Evolutionary conservation across 2,797 vertebrate genomes (phyloP), one percentile per base, ranked within the genome.

Genomic region (Aphelocoma californica): DNA sequence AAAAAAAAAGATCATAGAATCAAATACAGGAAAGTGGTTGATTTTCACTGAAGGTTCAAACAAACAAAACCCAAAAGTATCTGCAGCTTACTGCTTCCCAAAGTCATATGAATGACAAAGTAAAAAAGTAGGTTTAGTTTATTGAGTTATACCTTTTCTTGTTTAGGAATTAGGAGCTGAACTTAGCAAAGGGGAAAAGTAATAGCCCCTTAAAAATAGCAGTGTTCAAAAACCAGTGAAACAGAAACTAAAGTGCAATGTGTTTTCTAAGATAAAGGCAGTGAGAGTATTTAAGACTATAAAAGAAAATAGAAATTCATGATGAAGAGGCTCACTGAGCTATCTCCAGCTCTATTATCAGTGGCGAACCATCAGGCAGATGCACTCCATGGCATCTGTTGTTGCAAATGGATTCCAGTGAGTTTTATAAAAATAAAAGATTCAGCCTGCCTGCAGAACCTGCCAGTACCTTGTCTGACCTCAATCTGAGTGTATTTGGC

Each of bases 261-360:
- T 19, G 16, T 92, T 94, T 75, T 81, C 66, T 10, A 36, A 86
- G 57, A 90, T 64, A 87, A 77, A 92, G 48, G 78, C 45, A 83
- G 56, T 25, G n/a, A 90, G 56, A 90, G 86, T 80, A 69, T 90
- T 83, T 79, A 79, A 82, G 77, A 44, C 80, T 40, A 51, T 69
- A 93, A 93, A 94, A 93, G 90, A 93, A 93, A 94, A 95, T 44
- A 60, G 86, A 81, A 92, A 83, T 38, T 48, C 44, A 66, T 51
- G 72, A 85, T 71, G 85, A 79, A 95, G 78, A 64, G 50, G 73
- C 44, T 93, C 92, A 53, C 82, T 77, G 88, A 90, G 81, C 77
- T 90, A 54, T 66, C 91, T 84, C 42, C 53, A 79, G 73, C 62
- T 86, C 18, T 62, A 12, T 87, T 89, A 90, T 88, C 84, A 67